Evolutionary conservation across 1,140 invertebrate species (phyloP), one percentile per base, ranked within the genome.

Genomic region (Pissodes strobi): DNA sequence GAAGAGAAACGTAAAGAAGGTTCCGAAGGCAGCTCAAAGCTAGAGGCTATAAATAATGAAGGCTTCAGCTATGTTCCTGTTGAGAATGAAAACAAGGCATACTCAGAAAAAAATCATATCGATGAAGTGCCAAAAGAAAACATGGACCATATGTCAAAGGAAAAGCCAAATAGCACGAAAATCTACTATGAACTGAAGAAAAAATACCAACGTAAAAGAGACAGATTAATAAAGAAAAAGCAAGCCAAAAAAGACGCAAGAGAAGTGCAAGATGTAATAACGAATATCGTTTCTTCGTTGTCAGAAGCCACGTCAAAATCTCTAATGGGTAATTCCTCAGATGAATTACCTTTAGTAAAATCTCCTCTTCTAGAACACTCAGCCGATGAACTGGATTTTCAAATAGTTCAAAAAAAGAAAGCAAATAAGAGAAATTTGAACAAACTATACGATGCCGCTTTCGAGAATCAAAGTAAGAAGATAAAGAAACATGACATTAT

Each of bases 391-490:
- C 9, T 13, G 13, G 51, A 55, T 10, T 38, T 38, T 18, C 30
- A 38, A 15, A 18, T 55, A 1, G 43, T 21, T 13, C 2, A 34
- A 5, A 30, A 8, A 21, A 48, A 19, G 18, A 62, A 19, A 25
- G 19, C 5, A 41, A 57, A 18, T 15, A 62, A 67, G 21, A 61
- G 59, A 37, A 53, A 57, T 22, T 22, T 51, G 13, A 60, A 49
- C n/a, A 60, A 43, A 10, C 13, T 61, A 12, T 69, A 69, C 30
- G 49, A 66, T 1, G n/a, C 46, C 9, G 43, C 49, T 6, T 69
- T 69, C 41, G 67, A 62, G 9, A n/a, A 30, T 2, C 45, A 65
- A 55, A 55, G 67, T 18, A 55, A 62, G 25, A 65, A 53, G 21
- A 57, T 69, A 2, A 69, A 45, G 46, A 46, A 63, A 27, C 17